Base-by-base conservation (phyloP, 1,140 invertebrate species). In the Akabosia matsudoensis region DNA sequence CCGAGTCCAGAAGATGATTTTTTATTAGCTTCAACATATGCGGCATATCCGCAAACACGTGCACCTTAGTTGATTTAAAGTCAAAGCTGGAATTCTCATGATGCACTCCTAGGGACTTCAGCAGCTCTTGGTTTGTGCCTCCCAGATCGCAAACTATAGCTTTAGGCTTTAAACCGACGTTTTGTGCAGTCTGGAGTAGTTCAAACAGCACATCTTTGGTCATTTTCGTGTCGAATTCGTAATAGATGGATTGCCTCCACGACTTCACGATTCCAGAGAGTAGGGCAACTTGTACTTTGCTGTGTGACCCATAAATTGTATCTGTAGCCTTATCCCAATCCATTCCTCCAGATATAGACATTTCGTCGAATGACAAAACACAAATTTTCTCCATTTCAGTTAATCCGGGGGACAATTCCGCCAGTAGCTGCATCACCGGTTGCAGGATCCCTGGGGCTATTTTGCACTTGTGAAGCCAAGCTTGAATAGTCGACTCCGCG, bases 1-100 rank as follows among this genome's bases (percentile, higher is more conserved):
- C 79, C 56, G 81, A 37, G 71, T 82, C 81, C 1, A 81, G 4
- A 14, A 81, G 18, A 52, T 82, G 78, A 51, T 82, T 79, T 61
- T 78, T 74, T 1, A 82, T 33, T 34, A 78, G 30, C 51, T 82
- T 82, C 14, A 82, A 3, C 18, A 78, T 28, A 78, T 82, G 79
- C 31, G 78, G 78, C 10, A 71, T 22, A 73, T 82, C 81, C 45
- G 24, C 61, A 70, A 82, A 81, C 14, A 79, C 71, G n/a, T 70
- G 77, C 22, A 82, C 56, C 13, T 82, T 70, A n/a, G 14, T 24
- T n/a, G n/a, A n/a, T n/a, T n/a, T n/a, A n/a, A n/a, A n/a, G n/a
- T n/a, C n/a, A n/a, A n/a, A n/a, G n/a, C n/a, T n/a, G n/a, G n/a
- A n/a, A n/a, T n/a, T n/a, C n/a, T n/a, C n/a, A n/a, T n/a, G n/a